Base-by-base conservation (phyloP, 2,113 vertebrate genomes). In the Onychostoma macrolepis region DNA sequence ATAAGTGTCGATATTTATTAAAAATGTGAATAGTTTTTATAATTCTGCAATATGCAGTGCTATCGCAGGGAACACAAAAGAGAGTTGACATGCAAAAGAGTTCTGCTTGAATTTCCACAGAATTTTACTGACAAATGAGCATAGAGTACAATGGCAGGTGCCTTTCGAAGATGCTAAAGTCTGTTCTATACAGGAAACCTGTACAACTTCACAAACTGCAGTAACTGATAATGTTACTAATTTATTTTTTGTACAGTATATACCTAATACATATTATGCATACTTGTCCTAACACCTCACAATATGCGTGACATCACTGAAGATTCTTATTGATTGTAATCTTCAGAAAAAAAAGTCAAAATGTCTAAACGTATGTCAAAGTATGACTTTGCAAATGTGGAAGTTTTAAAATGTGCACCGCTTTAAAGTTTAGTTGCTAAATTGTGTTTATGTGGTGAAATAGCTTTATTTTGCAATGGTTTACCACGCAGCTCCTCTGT, bases 61-160 rank as follows among this genome's bases (percentile, higher is more conserved):
- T 82, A 17, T 67, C 38, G 24, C 9, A 17, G 12, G 33, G 36
- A 41, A 24, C 45, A 58, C 10, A 58, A n/a, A 24, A 61, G 2
- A 48, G 61, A 41, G 4, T 7, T 19, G 8, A 56, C 12, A 84
- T 74, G 48, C 83, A 84, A 84, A 80, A 53, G 0, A 38, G 10
- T 48, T 83, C 10, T 33, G 81, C 26, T 71, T 74, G 8, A n/a
- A 84, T 53, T 36, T 56, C 48, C 53, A 3, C 36, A 26, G 19
- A n/a, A 72, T 84, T 58, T 84, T 19, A 84, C 83, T 75, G 48
- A 9, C 69, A 84, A 84, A 75, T 75, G 11, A 74, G 48, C 26
- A 10, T 13, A 19, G 24, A 8, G 65, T 56, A 50, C n/a, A 83
- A 53, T 24, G 63, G 43, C 56, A 50, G 43, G 76, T 48, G 12